Evolutionary conservation across 2,113 vertebrate genomes (phyloP).

Genomic region (Gila orcuttii): DNA sequence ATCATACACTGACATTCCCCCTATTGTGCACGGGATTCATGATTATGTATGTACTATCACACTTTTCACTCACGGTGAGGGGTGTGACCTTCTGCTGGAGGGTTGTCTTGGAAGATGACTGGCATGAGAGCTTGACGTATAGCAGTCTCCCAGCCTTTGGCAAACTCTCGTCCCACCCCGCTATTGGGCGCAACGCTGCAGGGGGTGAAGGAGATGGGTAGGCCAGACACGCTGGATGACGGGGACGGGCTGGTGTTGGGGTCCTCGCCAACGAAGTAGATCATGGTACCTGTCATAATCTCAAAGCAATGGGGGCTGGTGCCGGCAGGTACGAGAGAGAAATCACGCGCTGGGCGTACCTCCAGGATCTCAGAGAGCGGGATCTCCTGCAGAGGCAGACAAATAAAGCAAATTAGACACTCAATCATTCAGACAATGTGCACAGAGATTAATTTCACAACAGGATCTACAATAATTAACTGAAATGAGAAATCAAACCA

Average conservation of each 20-base stretch:
- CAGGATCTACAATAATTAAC: not conserved
- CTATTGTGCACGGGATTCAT: not conserved
- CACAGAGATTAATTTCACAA: not conserved
- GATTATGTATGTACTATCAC: not conserved
- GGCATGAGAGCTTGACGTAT: slow-evolving; percentile 91
- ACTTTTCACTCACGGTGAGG: slow-evolving; percentile 77
- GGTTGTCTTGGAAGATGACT: slow-evolving; percentile 84
- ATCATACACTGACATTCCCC: not conserved
- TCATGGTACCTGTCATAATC: slow-evolving; percentile 82
- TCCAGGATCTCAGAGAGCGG: slow-evolving; percentile 86
- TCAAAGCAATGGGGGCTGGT: slow-evolving; percentile 88
- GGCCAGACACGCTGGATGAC: slow-evolving; percentile 51
- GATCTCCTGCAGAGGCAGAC: slow-evolving; percentile 77
- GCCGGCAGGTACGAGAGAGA: slow-evolving; percentile 77
- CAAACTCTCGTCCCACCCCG: slow-evolving; percentile 80
- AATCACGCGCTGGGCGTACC: slow-evolving; percentile 78
- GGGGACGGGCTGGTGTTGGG: slow-evolving; percentile 64
- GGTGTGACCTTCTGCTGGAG: slow-evolving; percentile 73
- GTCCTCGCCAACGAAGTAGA: slow-evolving; percentile 88
- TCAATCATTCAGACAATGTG: not conserved
- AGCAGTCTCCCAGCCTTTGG: slow-evolving; percentile 82
- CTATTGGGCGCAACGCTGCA: slow-evolving; percentile 73
- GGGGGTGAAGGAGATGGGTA: slow-evolving; percentile 62
- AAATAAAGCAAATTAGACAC: not conserved
- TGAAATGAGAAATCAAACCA: not conserved